Percentiles rank a stretch among this genome's conserved stretches.
phyloP scores from a whole-genome alignment of 35 echinoderm and acorn worm species.

The Amphiura filiformis region DNA sequence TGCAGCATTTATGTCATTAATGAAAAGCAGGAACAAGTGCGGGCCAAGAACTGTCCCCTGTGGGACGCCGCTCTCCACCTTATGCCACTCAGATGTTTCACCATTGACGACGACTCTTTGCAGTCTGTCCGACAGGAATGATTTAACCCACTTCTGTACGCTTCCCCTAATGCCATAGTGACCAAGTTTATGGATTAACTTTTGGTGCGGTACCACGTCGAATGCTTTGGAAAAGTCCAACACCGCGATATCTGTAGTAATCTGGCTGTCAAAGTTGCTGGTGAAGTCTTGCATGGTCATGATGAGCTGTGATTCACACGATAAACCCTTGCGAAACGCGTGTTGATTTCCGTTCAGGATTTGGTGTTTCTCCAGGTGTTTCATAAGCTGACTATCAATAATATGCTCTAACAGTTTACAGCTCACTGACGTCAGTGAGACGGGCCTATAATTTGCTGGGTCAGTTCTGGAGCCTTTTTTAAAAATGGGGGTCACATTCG shows the following conservation, averaged over 20 bases:
- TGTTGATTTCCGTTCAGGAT: constrained; percentile 26
- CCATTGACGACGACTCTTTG: constrained; percentile 36
- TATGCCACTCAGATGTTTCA: not conserved
- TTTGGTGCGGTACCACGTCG: constrained; percentile 34
- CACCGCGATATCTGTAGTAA: constrained; percentile 21
- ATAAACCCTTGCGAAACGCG: constrained; percentile 22
- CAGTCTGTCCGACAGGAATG: constrained; percentile 31
- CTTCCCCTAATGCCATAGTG: constrained; percentile 31
- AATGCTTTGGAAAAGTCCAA: constrained; percentile 31
- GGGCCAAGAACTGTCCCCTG: constrained; percentile 32
- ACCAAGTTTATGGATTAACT: constrained; percentile 38
- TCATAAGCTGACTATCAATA: constrained; percentile 32
- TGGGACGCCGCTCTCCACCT: constrained; percentile 17
- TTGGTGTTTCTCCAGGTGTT: not conserved
- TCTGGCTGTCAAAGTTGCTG: not conserved
- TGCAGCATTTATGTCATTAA: constrained; percentile 19
- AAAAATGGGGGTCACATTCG: constrained; percentile 22
- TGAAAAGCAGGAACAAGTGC: constrained; percentile 15
- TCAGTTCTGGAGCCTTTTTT: constrained; percentile 47
- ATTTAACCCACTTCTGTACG: constrained; percentile 26
- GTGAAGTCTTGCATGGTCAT: constrained; percentile 34
- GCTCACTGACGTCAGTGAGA: constrained; percentile 27
- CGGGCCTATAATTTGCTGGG: constrained; percentile 37
- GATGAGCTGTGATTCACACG: constrained; percentile 25
- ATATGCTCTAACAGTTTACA: constrained; percentile 48